Conservation (phyloP, 2,113 vertebrate species). For the Todiramphus saurophagus region DNA sequence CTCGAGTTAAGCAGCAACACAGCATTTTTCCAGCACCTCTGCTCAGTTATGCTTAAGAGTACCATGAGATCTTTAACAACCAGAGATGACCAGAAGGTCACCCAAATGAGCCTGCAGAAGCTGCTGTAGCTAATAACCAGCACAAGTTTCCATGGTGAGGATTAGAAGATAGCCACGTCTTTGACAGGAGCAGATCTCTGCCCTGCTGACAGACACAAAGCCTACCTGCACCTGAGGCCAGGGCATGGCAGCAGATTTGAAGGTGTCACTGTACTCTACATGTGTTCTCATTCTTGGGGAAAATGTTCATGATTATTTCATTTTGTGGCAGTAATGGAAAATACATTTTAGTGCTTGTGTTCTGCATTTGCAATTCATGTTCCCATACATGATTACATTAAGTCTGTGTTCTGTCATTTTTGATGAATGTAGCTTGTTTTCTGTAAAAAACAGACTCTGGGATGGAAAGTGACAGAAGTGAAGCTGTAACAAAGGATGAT, state of each 20-base stretch:
- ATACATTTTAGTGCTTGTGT: conserved; percentile 78
- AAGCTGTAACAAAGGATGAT: conserved; percentile 91
- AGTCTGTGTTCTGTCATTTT: conserved; percentile 94
- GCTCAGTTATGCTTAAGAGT: not conserved
- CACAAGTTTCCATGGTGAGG: conserved; percentile 38
- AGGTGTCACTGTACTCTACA: conserved; percentile 72
- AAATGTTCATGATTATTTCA: conserved; percentile 95
- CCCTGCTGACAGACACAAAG: not conserved
- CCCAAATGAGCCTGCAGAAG: not conserved
- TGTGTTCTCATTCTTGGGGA: conserved; percentile 72
- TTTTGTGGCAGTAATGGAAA: conserved; percentile 90
- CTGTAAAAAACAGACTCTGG: conserved; percentile 87
- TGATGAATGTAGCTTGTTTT: conserved; percentile 97
- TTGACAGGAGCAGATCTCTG: not conserved
- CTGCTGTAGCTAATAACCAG: conserved; percentile 22
- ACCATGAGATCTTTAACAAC: not conserved
- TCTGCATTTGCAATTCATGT: conserved; percentile 96
- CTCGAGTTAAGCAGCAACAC: not conserved
- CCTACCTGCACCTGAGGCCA: conserved; percentile 5
- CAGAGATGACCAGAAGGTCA: not conserved
- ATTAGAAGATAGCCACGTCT: not conserved
- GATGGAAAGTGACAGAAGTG: conserved; percentile 94
- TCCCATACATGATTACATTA: conserved; percentile 94
- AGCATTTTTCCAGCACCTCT: not conserved
- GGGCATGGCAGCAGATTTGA: not conserved